Evolutionary conservation across 2,888 invertebrate species (phyloP), one percentile per base, ranked within the genome.

Genomic region (Tetranychus truncatus): DNA sequence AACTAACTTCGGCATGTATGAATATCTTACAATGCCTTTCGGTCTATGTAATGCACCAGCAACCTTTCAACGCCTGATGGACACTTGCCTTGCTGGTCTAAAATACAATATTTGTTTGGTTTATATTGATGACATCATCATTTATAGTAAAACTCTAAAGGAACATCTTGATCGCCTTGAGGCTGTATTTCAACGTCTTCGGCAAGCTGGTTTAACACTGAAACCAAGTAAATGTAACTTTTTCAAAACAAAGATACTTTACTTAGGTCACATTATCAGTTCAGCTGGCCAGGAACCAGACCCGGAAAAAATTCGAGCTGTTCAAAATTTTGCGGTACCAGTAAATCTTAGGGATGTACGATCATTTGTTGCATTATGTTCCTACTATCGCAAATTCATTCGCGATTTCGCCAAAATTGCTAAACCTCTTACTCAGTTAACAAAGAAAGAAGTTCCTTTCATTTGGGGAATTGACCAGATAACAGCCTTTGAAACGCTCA

Each of bases 101-200:
- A 74, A 77, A 20, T 79, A 78, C 76, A 75, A 77, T 21, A 74
- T 75, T 44, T 76, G 76, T 20, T 67, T 79, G 4, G 74, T 78
- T 21, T 80, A 79, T 55, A 72, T 80, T 1, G 80, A 80, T 34
- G 80, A 80, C 73, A 74, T 80, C 6, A 76, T 79, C 3, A 75
- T 79, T 3, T 79, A 73, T n/a, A 21, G 71, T 1, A 66, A 71
- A 55, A 66, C 74, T 18, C 78, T 80, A 20, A 74, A 77, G 7
- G 76, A 79, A 45, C 76, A 77, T 66, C 21, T 78, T 9, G 45
- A 21, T 8, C 74, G 76, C 24, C 72, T 80, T 5, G 55, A 66
- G 66, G 18, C 67, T 65, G 80, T 80, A 11, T 77, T 80, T 71
- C 45, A 78, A 20, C 72, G 77, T 8, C 45, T 80, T 9, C 24